phyloP scores from a whole-genome alignment of 2,797 vertebrate species.

The Stomatorhinus walkeri region DNA sequence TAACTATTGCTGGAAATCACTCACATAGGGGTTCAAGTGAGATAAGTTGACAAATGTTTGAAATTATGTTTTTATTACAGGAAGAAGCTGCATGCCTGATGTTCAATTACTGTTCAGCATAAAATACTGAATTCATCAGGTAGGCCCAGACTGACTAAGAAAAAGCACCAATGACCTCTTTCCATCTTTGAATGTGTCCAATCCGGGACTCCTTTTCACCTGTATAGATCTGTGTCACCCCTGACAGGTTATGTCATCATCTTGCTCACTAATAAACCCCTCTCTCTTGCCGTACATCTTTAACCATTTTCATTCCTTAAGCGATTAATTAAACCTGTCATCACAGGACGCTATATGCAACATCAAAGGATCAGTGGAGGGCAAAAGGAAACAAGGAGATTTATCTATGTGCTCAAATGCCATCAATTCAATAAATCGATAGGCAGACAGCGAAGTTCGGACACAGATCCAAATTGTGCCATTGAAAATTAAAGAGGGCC shows the following conservation, averaged over 20 bases:
- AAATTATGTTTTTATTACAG: neutral
- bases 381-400: conserved; percentile 11
- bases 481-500: conserved; percentile 54
- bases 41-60: neutral
- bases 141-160: neutral
- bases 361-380: conserved; percentile 7
- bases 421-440: conserved; percentile 17
- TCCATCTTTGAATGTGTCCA: neutral
- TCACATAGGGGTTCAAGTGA: neutral
- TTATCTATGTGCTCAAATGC: conserved; percentile 22
- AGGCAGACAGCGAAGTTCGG: neutral
- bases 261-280: neutral
- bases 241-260: neutral
- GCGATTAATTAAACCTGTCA: neutral
- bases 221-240: neutral
- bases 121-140: neutral
- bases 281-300: neutral
- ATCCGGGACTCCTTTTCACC: neutral
- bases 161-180: neutral
- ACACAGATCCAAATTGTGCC: conserved; percentile 31
- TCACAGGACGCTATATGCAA: neutral
- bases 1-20: neutral
- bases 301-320: neutral
- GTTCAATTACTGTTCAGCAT: neutral
- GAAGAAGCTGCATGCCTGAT: neutral